Evolutionary conservation across 1,140 invertebrate genomes (phyloP).

Genomic region (Halesus radiatus): DNA sequence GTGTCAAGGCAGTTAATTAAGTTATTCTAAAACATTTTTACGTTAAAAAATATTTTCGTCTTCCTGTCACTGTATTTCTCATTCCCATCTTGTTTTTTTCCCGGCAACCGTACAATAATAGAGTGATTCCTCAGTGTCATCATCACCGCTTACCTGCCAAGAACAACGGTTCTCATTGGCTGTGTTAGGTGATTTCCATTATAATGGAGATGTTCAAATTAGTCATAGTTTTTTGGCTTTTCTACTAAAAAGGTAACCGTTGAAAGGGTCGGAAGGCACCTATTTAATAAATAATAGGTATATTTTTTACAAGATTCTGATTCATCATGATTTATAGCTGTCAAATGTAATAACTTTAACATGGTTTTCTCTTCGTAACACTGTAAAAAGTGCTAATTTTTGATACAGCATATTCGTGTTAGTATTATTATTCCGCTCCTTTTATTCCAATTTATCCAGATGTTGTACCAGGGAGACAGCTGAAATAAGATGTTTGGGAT

Average conservation of each 20-base stretch:
- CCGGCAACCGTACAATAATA: constrained; percentile 17
- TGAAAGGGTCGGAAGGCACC: not conserved
- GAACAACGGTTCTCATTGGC: constrained; percentile 19
- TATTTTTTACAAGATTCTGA: no score
- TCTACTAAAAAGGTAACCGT: not conserved
- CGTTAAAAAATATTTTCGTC: not conserved
- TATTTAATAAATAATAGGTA: no score
- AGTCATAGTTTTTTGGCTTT: constrained; percentile 26
- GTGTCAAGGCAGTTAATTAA: no score
- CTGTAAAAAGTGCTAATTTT: no score
- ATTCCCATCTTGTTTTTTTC: not conserved
- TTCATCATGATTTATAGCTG: not conserved
- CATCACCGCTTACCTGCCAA: constrained; percentile 32
- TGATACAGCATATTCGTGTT: no score
- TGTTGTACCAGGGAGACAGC: no score
- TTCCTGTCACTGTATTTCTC: constrained; percentile 20
- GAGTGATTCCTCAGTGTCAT: constrained; percentile 45
- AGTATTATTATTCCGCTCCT: no score
- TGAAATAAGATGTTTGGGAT: no score
- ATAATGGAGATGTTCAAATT: constrained; percentile 38
- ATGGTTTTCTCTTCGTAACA: no score
- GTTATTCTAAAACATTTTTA: not conserved
- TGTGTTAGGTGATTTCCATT: not conserved
- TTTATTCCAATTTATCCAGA: no score
- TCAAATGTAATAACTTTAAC: no score